Evolutionary conservation across 2,888 invertebrate species (phyloP), one percentile per base, ranked within the genome.

Genomic region (Syrphus vitripennis): DNA sequence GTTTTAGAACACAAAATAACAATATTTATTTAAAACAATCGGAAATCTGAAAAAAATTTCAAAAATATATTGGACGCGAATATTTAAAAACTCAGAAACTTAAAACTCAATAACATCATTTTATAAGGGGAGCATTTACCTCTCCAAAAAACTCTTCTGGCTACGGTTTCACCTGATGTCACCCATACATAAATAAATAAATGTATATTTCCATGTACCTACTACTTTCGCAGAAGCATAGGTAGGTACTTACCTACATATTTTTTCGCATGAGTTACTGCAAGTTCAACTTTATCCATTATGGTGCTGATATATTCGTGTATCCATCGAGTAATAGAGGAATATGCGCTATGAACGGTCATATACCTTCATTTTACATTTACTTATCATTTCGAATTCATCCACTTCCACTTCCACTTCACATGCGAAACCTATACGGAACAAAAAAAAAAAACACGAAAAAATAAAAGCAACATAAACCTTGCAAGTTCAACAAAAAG

Each of bases 241-340:
- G 48, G 14, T 31, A 65, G 4, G 16, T 45, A 48, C 31, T 26
- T 48, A 7, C 50, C 14, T 24, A 65, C 48, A 29, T 24, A 50
- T 67, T 67, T 67, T 67, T 50, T 50, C 50, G 50, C 67, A 50
- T 67, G 67, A 67, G 67, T 67, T 50, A 67, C 24, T 67, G 67
- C 67, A 34, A 50, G 67, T 67, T 67, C 34, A 67, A 67, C 67
- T 67, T 67, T 67, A 50, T 67, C 67, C 67, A 67, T 67, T 67
- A 67, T 48, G 31, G 14, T 31, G 67, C 48, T 67, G 67, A 48
- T 67, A 50, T 67, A 67, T 67, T 31, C 67, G 7, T 65, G 45
- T 65, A 65, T 65, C 65, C 65, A 48, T 65, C 29, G 67, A 67
- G 34, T 31, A 40, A 24, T 61, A 50, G 7, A 50, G 19, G 19